Conservation (phyloP, 2,888 invertebrate species). For the Marasmarcha lunaedactyla region DNA sequence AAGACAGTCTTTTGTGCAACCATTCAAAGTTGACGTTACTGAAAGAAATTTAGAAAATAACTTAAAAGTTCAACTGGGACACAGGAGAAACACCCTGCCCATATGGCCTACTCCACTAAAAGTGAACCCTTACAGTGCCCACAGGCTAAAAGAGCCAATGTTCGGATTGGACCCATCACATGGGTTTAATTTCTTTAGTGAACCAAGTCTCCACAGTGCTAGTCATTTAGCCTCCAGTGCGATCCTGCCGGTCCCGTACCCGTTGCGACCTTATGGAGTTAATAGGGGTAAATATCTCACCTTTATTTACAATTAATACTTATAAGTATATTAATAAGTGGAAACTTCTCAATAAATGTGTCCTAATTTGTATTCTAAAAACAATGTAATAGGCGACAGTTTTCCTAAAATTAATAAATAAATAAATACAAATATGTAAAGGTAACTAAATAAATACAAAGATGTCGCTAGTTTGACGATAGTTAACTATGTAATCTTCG, state of each 20-base stretch:
- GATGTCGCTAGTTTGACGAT: no score
- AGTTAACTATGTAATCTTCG: no score
- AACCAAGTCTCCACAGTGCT: conserved; percentile 39
- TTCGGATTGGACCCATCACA: conserved; percentile 28
- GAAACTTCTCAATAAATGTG: no score
- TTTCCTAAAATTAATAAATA: no score
- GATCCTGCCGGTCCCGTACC: conserved; percentile 37
- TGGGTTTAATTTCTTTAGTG: conserved; percentile 41
- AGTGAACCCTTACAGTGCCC: conserved; percentile 38
- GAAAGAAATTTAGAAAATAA: no score
- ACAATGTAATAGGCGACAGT: no score
- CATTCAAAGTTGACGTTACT: conserved; percentile 2
- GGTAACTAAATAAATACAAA: no score
- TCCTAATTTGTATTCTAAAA: no score
- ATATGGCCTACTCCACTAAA: conserved; percentile 48
- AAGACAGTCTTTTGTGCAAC: conserved; percentile 3
- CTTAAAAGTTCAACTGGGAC: conserved; percentile 5
- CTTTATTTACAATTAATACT: no score
- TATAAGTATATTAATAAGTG: no score
- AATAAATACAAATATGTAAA: no score
- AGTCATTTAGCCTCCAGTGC: conserved; percentile 38
- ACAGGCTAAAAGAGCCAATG: conserved; percentile 30
- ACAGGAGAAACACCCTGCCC: conserved; percentile 47
- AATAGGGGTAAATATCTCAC: conserved; percentile 40
- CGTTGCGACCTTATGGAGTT: conserved; percentile 44